phyloP scores from a whole-genome alignment of 2,888 invertebrate genomes.

The Teleogryllus oceanicus region DNA sequence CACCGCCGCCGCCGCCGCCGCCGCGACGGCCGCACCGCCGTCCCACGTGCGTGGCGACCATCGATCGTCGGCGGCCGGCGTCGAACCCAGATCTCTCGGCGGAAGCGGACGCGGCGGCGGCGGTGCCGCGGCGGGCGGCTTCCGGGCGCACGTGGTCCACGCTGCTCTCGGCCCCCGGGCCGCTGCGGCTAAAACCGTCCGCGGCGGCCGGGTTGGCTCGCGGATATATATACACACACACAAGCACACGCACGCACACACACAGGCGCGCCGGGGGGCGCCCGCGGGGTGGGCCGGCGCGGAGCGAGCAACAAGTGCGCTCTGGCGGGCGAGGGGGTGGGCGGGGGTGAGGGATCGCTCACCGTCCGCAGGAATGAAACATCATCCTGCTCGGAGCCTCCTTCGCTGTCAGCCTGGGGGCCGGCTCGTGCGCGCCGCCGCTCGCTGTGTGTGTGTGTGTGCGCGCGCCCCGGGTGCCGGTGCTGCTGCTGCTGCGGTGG shows the following conservation, averaged over 20 bases:
- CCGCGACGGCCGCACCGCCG: background rate
- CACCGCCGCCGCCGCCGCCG: background rate
- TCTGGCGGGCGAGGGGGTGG: background rate
- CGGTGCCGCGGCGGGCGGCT: too few species aligned
- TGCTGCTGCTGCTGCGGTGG: background rate
- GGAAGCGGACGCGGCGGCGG: too few species aligned
- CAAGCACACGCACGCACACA: too few species aligned
- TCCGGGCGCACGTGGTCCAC: too few species aligned
- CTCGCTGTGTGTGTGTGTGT: too few species aligned
- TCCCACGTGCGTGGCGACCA: background rate
- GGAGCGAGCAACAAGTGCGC: background rate
- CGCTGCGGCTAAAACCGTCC: conserved; percentile 3
- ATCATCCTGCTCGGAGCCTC: conserved; percentile 98
- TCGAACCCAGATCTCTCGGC: background rate
- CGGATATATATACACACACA: too few species aligned
- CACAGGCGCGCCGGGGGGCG: too few species aligned
- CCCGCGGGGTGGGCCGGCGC: too few species aligned
- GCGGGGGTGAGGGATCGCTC: conserved; percentile 49
- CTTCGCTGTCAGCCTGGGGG: conserved; percentile 93
- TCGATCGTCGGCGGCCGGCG: background rate
- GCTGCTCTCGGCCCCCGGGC: background rate
- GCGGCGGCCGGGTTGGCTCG: background rate
- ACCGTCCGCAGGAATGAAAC: conserved; percentile 99
- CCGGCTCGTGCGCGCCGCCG: too few species aligned
- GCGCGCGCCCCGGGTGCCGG: background rate